A percentile compares a stretch with the other conserved stretches of the same genome.
Conservation (phyloP, 2,888 invertebrate genomes). For the Theristus sp. region DNA sequence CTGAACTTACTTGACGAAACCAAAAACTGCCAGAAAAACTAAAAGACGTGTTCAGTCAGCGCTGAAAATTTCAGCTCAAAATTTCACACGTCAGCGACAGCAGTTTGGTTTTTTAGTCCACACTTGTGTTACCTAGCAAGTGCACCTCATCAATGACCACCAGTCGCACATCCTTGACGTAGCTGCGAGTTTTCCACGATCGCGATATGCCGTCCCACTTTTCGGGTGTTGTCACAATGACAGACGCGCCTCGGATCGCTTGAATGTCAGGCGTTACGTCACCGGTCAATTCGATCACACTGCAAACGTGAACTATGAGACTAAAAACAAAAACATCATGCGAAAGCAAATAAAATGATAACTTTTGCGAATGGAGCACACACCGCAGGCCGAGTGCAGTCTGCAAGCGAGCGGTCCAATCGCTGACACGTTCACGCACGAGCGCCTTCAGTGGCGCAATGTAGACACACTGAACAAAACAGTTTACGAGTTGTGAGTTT, state of each 20-base stretch:
- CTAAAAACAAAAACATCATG: too few relatives aligned
- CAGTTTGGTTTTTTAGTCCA: too few relatives aligned
- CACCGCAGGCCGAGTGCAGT: constrained; percentile 46
- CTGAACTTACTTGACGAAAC: too few relatives aligned
- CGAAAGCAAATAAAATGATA: too few relatives aligned
- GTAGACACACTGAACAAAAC: constrained; percentile 51
- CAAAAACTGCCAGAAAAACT: too few relatives aligned
- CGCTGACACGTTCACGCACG: constrained; percentile 81
- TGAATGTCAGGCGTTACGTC: constrained; percentile 67
- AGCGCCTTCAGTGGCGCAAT: constrained; percentile 94
- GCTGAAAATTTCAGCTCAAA: too few relatives aligned
- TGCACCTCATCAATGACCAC: constrained; percentile 90
- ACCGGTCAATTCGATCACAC: constrained; percentile 88
- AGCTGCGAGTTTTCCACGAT: constrained; percentile 88
- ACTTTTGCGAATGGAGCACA: background rate
- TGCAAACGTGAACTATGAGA: background rate
- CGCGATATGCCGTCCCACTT: constrained; percentile 89
- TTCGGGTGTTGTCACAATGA: constrained; percentile 96
- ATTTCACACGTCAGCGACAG: too few relatives aligned
- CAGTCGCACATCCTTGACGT: constrained; percentile 44
- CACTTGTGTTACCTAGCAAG: constrained; percentile 70
- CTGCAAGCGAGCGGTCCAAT: constrained; percentile 70
- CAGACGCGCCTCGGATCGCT: constrained; percentile 60
- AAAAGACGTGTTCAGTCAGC: too few relatives aligned
- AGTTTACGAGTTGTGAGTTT: background rate